Evolutionary conservation across 1,140 invertebrate species (phyloP), one percentile per base, ranked within the genome.

Genomic region (Phymastichus coffea): DNA sequence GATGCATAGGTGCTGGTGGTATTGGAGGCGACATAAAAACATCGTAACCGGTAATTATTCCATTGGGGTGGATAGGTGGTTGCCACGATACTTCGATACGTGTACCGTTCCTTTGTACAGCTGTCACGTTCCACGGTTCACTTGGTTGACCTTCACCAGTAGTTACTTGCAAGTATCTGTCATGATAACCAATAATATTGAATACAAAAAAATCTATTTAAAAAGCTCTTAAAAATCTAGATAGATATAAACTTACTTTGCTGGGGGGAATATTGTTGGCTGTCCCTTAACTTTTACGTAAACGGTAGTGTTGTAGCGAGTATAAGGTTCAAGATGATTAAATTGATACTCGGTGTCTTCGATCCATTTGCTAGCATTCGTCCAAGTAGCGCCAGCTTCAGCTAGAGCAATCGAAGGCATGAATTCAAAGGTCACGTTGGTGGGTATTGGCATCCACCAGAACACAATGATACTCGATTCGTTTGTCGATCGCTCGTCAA

Each of bases 301-400:
- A 7, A 93, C 86, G 0, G 89, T 92, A 41, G 92, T 76, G 65
- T 92, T 91, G 69, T 93, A 93, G 1, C 77, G 71, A 0, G 90
- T 92, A 63, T 79, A 90, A 0, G 92, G 86, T 57, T 83, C 76
- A 2, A 93, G 76, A 54, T 84, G 74, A 0, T 75, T 83, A 66
- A 93, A 91, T 51, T 78, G 81, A 69, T 82, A 85, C 17, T 78
- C 73, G 2, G 70, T 79, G 2, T 77, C 73, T 6, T 80, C 72
- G 37, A 76, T 83, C 87, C 85, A 88, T 2, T 66, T 60, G 4
- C 68, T 81, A 15, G 76, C 70, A 67, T 88, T 87, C 10, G 64
- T 79, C 87, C 85, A 88, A 10, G 67, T 74, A 1, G 72, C 59
- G 0, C 33, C 63, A 0, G 64, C 44, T n/a, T 66, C 67, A 3